Conservation (phyloP, 2,797 vertebrate species). For the Syndactyla subalaris region DNA sequence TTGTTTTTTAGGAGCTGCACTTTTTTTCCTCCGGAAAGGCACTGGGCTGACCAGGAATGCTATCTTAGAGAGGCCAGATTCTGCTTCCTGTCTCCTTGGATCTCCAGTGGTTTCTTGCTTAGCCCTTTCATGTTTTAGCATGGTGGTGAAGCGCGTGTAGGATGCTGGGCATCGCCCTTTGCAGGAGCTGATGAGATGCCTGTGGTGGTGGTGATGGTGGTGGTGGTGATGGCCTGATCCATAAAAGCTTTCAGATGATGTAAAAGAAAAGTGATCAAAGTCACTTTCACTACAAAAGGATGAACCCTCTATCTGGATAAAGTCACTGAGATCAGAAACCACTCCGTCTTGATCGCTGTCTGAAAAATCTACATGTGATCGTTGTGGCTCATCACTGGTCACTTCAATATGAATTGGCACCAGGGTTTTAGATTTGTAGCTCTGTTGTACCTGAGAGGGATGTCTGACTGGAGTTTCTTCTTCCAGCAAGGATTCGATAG, state of each 20-base stretch:
- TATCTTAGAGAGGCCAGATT: constrained; percentile 92
- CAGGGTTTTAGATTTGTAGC: constrained; percentile 71
- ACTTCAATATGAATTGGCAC: constrained; percentile 85
- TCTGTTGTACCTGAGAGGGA: constrained; percentile 82
- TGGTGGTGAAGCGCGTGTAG: constrained; percentile 96
- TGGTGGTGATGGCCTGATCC: constrained; percentile 88
- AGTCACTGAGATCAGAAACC: constrained; percentile 95
- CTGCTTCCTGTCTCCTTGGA: constrained; percentile 78
- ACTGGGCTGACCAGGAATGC: constrained; percentile 97
- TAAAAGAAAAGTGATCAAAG: constrained; percentile 95
- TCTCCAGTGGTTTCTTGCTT: constrained; percentile 83
- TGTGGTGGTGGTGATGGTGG: constrained; percentile 87
- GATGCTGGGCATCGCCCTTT: constrained; percentile 96
- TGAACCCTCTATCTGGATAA: constrained; percentile 93
- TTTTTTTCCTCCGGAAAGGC: constrained; percentile 98
- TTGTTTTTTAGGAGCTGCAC: constrained; percentile 82
- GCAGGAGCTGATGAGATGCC: constrained; percentile 93
- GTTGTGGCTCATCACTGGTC: constrained; percentile 78
- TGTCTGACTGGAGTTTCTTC: constrained; percentile 86
- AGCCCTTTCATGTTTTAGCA: constrained; percentile 93
- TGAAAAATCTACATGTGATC: constrained; percentile 83
- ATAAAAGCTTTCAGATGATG: constrained; percentile 95
- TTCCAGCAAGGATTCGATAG: constrained; percentile 93
- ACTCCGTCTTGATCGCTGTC: constrained; percentile 93
- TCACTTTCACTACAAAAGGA: constrained; percentile 99